Percentiles rank a stretch among this genome's conserved stretches.
phyloP scores from a whole-genome alignment of 1,140 invertebrate genomes.

The Drosophila guanche region DNA sequence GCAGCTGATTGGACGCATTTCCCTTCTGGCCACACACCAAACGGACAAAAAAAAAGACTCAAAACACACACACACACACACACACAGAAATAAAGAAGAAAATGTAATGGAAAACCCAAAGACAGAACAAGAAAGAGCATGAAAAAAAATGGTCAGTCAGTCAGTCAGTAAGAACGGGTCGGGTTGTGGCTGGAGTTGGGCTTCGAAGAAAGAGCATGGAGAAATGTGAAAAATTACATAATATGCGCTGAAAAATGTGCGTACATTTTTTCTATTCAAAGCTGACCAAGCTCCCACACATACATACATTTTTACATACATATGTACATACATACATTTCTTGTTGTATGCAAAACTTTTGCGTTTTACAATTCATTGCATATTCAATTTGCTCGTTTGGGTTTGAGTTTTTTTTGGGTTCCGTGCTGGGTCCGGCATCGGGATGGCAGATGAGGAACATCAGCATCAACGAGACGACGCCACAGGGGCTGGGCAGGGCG shows the following conservation, averaged over 20 bases:
- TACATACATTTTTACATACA: background rate
- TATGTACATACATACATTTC: conserved; percentile 19
- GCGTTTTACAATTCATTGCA: conserved; percentile 81
- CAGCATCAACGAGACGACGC: conserved; percentile 31
- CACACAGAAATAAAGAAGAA: conserved; percentile 1
- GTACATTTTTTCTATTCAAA: conserved; percentile 70
- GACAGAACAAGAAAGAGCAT: conserved; percentile 13
- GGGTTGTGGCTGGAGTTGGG: too few relatives aligned
- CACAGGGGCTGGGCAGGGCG: conserved; percentile 42
- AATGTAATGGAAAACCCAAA: conserved; percentile 17
- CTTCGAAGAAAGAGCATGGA: conserved; percentile 28
- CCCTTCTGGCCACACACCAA: conserved; percentile 11
- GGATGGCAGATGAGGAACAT: too few relatives aligned
- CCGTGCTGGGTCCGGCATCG: too few relatives aligned
- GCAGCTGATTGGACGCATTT: conserved; percentile 77
- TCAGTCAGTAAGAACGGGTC: background rate
- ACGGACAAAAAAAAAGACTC: background rate
- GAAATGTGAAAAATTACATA: conserved; percentile 80
- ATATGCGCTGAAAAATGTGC: conserved; percentile 80
- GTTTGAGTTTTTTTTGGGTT: conserved; percentile 3
- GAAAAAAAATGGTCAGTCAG: conserved; percentile 30
- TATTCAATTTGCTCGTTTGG: conserved; percentile 73
- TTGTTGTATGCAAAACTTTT: conserved; percentile 80
- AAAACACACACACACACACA: background rate
- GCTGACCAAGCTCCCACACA: conserved; percentile 50